Conservation (phyloP, 2,113 vertebrate genomes). For the Rhipidura dahli region DNA sequence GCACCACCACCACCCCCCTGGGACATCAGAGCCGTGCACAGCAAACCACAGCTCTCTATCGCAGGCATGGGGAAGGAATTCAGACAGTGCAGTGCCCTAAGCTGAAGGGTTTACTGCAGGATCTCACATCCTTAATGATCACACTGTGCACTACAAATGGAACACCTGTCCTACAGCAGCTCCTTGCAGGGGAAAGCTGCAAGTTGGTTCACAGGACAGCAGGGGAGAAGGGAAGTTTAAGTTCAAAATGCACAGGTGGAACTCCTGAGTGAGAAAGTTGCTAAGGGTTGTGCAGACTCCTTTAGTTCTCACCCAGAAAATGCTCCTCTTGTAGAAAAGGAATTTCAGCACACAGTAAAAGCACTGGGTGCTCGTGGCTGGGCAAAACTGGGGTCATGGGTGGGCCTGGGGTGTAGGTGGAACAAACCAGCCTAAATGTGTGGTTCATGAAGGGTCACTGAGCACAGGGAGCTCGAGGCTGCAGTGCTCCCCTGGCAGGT, state of each 20-base stretch:
- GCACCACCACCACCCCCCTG: not conserved
- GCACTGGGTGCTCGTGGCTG: not conserved
- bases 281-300: not conserved
- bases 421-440: not conserved
- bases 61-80: not conserved
- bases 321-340: not conserved
- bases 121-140: not conserved
- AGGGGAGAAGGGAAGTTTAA: not conserved
- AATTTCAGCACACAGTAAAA: not conserved
- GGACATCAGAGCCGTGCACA: not conserved
- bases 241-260: rapidly evolving
- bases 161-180: not conserved
- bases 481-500: not conserved
- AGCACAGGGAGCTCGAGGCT: not conserved
- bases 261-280: not conserved
- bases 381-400: not conserved
- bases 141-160: not conserved
- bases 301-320: not conserved
- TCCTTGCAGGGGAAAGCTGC: not conserved
- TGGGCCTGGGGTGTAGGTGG: not conserved
- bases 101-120: not conserved
- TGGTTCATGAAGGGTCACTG: not conserved
- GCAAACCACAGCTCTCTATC: not conserved
- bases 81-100: not conserved
- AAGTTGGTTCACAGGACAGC: not conserved